Evolutionary conservation across 2,113 vertebrate species (phyloP).

Genomic region (Cheirogaleus medius): DNA sequence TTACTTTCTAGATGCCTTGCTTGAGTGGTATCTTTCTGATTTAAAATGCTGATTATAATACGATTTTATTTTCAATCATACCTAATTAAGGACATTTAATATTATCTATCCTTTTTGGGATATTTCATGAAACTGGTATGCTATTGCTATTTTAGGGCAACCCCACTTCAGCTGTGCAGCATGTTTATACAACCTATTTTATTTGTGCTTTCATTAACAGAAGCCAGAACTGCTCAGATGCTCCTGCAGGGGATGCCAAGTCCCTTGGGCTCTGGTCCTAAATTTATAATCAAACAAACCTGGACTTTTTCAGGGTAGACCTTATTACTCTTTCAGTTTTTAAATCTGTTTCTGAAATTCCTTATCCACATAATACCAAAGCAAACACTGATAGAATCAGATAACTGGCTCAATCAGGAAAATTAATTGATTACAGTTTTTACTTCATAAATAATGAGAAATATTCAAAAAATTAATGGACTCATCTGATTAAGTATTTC

Average conservation of each 20-base stretch:
- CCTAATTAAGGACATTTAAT: background rate
- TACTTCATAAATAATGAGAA: too few relatives aligned
- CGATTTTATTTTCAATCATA: conserved; percentile 34
- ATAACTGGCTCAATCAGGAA: background rate
- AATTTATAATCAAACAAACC: background rate
- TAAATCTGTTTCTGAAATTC: conserved; percentile 30
- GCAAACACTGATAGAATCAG: background rate
- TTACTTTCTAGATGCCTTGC: background rate
- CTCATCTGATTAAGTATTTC: too few relatives aligned
- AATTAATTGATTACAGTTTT: too few relatives aligned
- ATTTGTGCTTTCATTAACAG: conserved; percentile 29
- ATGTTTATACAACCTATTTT: conserved; percentile 50
- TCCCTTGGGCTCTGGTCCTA: background rate
- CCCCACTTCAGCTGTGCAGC: background rate
- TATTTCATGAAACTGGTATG: conserved; percentile 17
- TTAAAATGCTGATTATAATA: background rate
- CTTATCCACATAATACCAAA: background rate
- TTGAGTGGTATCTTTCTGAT: background rate
- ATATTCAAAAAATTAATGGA: too few relatives aligned
- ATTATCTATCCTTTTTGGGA: conserved; percentile 46
- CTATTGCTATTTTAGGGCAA: conserved; percentile 72
- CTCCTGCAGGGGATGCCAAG: background rate
- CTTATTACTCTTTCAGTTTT: background rate
- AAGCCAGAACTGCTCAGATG: conserved; percentile 50
- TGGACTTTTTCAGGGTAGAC: background rate